Percentiles rank a stretch among this genome's conserved stretches.
Evolutionary conservation across 2,113 vertebrate genomes (phyloP).

Genomic region (Pluvianellus socialis): DNA sequence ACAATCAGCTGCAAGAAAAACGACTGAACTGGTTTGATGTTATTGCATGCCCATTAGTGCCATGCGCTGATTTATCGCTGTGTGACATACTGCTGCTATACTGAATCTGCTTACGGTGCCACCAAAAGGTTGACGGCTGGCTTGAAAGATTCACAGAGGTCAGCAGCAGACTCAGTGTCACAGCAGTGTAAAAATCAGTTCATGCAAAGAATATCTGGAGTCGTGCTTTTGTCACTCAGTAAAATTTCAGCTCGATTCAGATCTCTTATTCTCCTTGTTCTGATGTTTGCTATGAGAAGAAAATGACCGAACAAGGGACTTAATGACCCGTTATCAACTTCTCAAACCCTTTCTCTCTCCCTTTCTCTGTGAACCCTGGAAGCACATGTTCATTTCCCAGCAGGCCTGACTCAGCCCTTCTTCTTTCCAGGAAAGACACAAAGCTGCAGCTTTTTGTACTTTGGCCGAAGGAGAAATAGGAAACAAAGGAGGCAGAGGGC

Average conservation of each 20-base stretch:
- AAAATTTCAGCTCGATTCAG: neutral
- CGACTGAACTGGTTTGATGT: fast-evolving
- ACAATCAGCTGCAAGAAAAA: neutral
- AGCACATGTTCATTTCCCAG: neutral
- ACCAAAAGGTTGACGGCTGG: neutral
- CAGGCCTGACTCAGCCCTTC: neutral
- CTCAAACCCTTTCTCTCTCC: neutral
- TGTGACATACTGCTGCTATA: neutral
- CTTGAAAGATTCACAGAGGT: neutral
- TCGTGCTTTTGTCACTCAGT: neutral
- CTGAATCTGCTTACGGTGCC: neutral
- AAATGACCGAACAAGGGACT: neutral
- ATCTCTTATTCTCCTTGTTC: neutral
- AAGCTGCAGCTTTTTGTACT: neutral
- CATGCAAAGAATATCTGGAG: neutral
- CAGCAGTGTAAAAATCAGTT: neutral
- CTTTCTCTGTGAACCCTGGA: neutral
- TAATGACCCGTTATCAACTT: neutral
- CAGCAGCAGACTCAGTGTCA: neutral
- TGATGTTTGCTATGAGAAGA: neutral
- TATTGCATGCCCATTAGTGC: neutral
- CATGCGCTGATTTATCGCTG: neutral
- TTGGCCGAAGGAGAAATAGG: neutral
- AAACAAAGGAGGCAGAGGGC: neutral
- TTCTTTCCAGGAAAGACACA: neutral